Conservation (phyloP, 2,888 invertebrate species). For the Auanema sp. region DNA sequence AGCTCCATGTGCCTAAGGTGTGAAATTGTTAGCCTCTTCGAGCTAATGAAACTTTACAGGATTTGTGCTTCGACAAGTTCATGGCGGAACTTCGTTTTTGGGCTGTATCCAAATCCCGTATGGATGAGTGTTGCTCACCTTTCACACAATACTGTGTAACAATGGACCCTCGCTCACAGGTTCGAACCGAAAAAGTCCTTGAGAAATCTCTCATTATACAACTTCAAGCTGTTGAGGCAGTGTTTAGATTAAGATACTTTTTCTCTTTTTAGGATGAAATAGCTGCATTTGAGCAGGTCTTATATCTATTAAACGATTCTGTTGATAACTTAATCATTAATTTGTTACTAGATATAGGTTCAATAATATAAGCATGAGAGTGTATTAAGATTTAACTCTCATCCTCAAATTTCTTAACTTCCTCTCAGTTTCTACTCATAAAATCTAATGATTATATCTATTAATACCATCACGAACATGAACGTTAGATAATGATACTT, state of each 20-base stretch:
- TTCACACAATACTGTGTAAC: constrained; percentile 58
- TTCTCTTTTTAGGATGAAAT: constrained; percentile 6
- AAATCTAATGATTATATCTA: not conserved
- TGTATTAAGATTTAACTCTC: too few relatives aligned
- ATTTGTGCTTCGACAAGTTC: constrained; percentile 63
- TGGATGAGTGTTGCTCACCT: constrained; percentile 63
- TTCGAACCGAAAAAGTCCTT: constrained; percentile 8
- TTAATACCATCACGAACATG: not conserved
- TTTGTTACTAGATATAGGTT: not conserved
- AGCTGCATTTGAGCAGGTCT: not conserved
- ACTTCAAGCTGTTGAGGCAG: constrained; percentile 1
- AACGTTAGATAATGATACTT: not conserved
- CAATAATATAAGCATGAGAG: not conserved
- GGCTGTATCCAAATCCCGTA: constrained; percentile 60
- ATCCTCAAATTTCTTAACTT: too few relatives aligned
- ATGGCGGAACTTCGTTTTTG: constrained; percentile 63
- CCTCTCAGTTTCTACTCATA: too few relatives aligned
- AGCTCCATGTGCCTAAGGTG: constrained; percentile 60
- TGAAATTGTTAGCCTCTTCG: not conserved
- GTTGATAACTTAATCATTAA: not conserved
- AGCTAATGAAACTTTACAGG: constrained; percentile 17
- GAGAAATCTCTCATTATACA: constrained; percentile 7
- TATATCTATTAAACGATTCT: not conserved
- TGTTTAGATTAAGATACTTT: constrained; percentile 3
- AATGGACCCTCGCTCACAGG: constrained; percentile 32